Base-by-base conservation (phyloP, 2,113 vertebrate genomes). In the Erythrolamprus reginae region DNA sequence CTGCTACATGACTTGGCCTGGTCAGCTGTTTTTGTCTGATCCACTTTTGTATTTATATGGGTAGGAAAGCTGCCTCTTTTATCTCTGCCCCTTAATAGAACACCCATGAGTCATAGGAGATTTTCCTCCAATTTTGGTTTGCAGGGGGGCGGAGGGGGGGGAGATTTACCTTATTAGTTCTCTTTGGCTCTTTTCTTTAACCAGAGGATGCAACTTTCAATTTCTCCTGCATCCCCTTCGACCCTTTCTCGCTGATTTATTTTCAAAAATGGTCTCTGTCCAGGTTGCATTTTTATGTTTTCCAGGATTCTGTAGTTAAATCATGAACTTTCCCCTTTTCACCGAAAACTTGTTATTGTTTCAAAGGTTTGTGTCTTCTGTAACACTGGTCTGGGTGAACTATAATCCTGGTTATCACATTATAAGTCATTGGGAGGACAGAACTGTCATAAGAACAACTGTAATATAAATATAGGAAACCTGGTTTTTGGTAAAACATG, bases 121-220 rank as follows among this genome's bases (percentile, higher is more conserved):
- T 92, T 91, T 94, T 90, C 53, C 91, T 91, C 92, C 91, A 94
- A 91, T 92, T 94, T 77, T 0, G 86, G 9, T 42, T 94, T 88
- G n/a, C n/a, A n/a, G n/a, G 0, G 87, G 88, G 82, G 84, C 3
- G 24, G 93, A 82, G 93, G 93, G 61, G 87, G 88, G 61, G 33
- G 28, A n/a, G 26, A 38, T 65, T 88, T 92, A 86, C 83, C 84
- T 85, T 88, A 86, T 86, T 96, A 52, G 70, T 89, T 90, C 94
- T 95, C 93, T 95, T 88, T 94, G 95, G 94, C 96, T 97, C 96
- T 95, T 96, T 96, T 96, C 96, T 94, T 95, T 96, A 94, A 88
- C 33, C 82, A n/a, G 90, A 95, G 93, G 90, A 93, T 89, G 88
- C 92, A 94, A 91, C 95, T 94, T 93, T 91, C 92, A 93, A 90